These are phyloP conservation scores for Scophthalmus maximus DNA, from an alignment of 2,113 vertebrate species.

Conservation along the genomic window DNA sequence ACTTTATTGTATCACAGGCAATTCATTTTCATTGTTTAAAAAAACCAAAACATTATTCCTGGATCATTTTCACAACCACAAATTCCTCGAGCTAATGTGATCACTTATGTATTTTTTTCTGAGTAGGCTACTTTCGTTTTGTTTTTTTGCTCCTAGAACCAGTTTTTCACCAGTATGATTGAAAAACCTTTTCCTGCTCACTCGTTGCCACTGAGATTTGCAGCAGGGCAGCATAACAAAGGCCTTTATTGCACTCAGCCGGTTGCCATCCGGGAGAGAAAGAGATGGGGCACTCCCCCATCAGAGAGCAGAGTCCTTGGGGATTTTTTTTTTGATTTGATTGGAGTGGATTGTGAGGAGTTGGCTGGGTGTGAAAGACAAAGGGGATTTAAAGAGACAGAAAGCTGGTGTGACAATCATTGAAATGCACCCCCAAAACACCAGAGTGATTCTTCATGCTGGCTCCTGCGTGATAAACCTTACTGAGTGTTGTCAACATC, in stretches of 20 bases:
- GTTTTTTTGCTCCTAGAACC: background rate
- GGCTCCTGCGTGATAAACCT: slow-evolving; percentile 22
- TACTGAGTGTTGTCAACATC: slow-evolving; percentile 10
- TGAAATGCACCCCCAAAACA: background rate
- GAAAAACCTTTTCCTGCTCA: slow-evolving; percentile 11
- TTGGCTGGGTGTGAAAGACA: slow-evolving; percentile 62
- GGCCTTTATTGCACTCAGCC: slow-evolving; percentile 76
- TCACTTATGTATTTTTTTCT: background rate
- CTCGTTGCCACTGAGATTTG: slow-evolving; percentile 49
- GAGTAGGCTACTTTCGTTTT: background rate
- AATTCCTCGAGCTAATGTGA: background rate
- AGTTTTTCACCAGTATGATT: slow-evolving; percentile 19
- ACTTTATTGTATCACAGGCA: slow-evolving; percentile 26
- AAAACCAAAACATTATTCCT: no score
- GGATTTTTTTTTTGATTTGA: slow-evolving; percentile 76
- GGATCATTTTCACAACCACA: background rate
- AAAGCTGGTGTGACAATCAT: slow-evolving; percentile 19
- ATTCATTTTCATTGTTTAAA: background rate
- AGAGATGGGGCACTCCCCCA: slow-evolving; percentile 69
- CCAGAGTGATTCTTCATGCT: slow-evolving; percentile 9
- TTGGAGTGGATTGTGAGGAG: slow-evolving; percentile 60
- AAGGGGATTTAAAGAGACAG: slow-evolving; percentile 73
- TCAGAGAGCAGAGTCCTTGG: slow-evolving; percentile 68
- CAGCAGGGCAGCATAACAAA: slow-evolving; percentile 74
- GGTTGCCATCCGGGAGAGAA: slow-evolving; percentile 69